Percentiles rank a stretch among this genome's conserved stretches.
Conservation (phyloP, 1,140 invertebrate genomes). For the Cyrtorhinus lividipennis region DNA sequence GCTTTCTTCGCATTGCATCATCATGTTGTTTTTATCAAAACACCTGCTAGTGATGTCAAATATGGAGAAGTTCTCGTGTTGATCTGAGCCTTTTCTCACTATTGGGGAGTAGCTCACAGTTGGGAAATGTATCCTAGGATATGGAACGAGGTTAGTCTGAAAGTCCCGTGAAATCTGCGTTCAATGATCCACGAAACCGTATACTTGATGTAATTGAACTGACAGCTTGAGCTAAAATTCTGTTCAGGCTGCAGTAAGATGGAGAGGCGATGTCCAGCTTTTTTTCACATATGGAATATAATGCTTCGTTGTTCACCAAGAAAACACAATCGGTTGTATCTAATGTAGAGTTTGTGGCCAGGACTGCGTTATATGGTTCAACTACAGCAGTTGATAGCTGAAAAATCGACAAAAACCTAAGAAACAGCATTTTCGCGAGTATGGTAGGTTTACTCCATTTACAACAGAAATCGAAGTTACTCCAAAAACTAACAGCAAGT, state of each 20-base stretch:
- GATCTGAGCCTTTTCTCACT: slow-evolving; percentile 40
- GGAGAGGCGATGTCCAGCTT: slow-evolving; percentile 40
- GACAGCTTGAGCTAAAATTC: slow-evolving; percentile 41
- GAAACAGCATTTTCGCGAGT: no score
- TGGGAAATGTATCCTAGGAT: slow-evolving; percentile 35
- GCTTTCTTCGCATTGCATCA: slow-evolving; percentile 41
- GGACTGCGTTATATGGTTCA: slow-evolving; percentile 49
- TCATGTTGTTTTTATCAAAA: slow-evolving; percentile 35
- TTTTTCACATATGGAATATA: slow-evolving; percentile 45
- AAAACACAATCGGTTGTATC: slow-evolving; percentile 47
- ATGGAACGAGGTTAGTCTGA: slow-evolving; percentile 45
- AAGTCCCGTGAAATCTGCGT: slow-evolving; percentile 51
- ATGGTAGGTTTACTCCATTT: no score
- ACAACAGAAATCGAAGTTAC: neutral
- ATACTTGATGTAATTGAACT: slow-evolving; percentile 43
- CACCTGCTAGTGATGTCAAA: slow-evolving; percentile 34
- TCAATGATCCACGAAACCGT: slow-evolving; percentile 54
- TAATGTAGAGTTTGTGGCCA: slow-evolving; percentile 47
- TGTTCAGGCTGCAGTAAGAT: slow-evolving; percentile 42
- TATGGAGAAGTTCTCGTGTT: slow-evolving; percentile 35
- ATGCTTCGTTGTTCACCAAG: slow-evolving; percentile 47
- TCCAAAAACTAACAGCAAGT: neutral
- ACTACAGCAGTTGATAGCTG: slow-evolving; percentile 41
- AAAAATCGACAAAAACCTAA: slow-evolving; percentile 12
- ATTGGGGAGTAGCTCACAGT: slow-evolving; percentile 47